Base-by-base conservation (phyloP, 1,140 invertebrate species). In the Radopholus similis region DNA sequence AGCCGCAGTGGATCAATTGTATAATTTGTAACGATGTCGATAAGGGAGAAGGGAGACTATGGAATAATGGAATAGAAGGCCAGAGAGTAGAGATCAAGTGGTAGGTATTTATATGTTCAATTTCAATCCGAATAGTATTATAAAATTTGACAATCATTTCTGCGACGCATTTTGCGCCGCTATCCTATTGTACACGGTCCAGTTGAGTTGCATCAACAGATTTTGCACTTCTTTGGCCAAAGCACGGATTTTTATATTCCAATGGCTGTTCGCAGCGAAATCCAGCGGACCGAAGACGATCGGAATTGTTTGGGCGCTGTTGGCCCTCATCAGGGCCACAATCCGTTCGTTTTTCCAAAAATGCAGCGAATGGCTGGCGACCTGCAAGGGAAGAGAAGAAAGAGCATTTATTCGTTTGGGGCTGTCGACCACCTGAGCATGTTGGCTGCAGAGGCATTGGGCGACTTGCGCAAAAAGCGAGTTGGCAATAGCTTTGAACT, bases 221-320 rank as follows among this genome's bases (percentile, higher is more conserved):
- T 62, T 62, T 62, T 51, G 15, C n/a, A 62, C 5, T 42, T 62
- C n/a, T 30, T 62, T 49, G 4, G 59, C 35, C 30, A 40, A 35
- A 11, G 28, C 21, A 26, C 9, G 42, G n/a, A 49, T 49, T 3
- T 26, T 15, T 23, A 23, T 47, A 30, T 28, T 62, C 59, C 59
- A 62, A 62, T 62, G 59, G 11, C 32, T 62, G 26, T 44, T 62
- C 32, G 21, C 42, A 21, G n/a, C n/a, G 23, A 40, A 18, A 13
- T 5, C 28, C 42, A 62, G 26, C 23, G 59, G 32, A 23, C 13
- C 11, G 3, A 49, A 49, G 6, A 62, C 47, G 6, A 62, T 62
- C 47, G 35, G 40, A 13, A 23, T 62, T 9, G 30, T 49, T 49
- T 49, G 28, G 23, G n/a, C 18, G 32, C 32, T 49, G 32, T 13